phyloP scores from a whole-genome alignment of 2,888 invertebrate genomes.

The Leptinotarsa haldemani region DNA sequence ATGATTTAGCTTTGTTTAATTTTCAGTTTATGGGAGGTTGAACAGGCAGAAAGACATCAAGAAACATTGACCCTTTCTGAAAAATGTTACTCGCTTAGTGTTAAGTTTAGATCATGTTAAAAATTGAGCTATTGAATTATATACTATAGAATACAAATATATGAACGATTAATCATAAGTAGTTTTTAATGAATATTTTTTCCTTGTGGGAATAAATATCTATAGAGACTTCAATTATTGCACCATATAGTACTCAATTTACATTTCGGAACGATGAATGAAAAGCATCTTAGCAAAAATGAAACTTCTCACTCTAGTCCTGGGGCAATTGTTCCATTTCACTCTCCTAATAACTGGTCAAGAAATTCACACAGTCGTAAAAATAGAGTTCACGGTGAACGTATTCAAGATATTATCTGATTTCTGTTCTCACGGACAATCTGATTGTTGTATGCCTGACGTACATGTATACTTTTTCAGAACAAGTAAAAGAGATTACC shows the following conservation, averaged over 20 bases:
- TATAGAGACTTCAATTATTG: no score
- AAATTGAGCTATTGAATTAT: no score
- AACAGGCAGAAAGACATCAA: no score
- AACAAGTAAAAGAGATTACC: constrained; percentile 3
- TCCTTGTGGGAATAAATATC: no score
- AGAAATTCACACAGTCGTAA: constrained; percentile 33
- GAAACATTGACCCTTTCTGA: no score
- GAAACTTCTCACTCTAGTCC: not conserved
- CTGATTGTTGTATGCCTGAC: constrained; percentile 28
- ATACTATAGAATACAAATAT: no score
- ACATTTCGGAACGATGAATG: not conserved
- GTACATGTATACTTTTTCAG: constrained; percentile 13
- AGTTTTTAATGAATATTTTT: no score
- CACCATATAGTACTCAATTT: not conserved
- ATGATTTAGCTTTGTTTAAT: no score
- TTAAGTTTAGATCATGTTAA: no score
- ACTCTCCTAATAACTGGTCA: constrained; percentile 31
- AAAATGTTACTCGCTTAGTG: no score
- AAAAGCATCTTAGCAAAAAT: not conserved
- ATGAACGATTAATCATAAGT: no score
- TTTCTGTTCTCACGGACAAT: constrained; percentile 36
- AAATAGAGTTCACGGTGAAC: constrained; percentile 33
- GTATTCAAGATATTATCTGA: constrained; percentile 33
- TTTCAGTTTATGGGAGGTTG: no score
- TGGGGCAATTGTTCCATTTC: constrained; percentile 5